phyloP scores from a whole-genome alignment of 2,113 vertebrate genomes.

The Daphoenositta chrysoptera region DNA sequence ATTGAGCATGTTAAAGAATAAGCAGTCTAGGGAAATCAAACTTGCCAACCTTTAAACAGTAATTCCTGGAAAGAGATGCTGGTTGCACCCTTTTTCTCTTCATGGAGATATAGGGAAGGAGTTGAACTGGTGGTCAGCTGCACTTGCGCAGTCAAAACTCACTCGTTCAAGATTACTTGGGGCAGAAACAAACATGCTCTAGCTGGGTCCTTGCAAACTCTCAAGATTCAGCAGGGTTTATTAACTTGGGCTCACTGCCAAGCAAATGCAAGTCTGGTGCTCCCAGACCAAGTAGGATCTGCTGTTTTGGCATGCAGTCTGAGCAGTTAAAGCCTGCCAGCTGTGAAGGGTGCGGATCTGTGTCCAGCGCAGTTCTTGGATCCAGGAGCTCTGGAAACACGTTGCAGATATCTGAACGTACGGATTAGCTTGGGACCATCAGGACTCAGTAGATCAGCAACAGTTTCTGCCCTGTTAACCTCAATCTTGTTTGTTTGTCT shows the following conservation, averaged over 20 bases:
- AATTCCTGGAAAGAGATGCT: neutral
- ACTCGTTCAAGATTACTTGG: neutral
- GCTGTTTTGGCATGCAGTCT: neutral
- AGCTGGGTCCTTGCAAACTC: neutral
- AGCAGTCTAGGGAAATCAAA: neutral
- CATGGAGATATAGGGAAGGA: neutral
- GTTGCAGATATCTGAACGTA: rapidly evolving
- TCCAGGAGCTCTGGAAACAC: neutral
- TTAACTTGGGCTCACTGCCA: neutral
- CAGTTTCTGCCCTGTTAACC: neutral
- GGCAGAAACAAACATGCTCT: neutral
- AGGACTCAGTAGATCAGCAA: neutral
- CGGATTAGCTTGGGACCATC: neutral
- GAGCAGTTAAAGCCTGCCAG: neutral
- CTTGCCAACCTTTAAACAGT: neutral
- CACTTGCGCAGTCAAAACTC: neutral
- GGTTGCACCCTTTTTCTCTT: neutral
- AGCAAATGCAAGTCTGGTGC: neutral
- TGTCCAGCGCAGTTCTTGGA: rapidly evolving
- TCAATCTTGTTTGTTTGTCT: neutral
- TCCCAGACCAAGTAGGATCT: neutral
- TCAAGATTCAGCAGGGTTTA: neutral
- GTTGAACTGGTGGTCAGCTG: neutral
- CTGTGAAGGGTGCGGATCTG: neutral
- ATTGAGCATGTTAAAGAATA: neutral